phyloP scores from a whole-genome alignment of 2,888 invertebrate genomes.

The Metallyticus violacea region DNA sequence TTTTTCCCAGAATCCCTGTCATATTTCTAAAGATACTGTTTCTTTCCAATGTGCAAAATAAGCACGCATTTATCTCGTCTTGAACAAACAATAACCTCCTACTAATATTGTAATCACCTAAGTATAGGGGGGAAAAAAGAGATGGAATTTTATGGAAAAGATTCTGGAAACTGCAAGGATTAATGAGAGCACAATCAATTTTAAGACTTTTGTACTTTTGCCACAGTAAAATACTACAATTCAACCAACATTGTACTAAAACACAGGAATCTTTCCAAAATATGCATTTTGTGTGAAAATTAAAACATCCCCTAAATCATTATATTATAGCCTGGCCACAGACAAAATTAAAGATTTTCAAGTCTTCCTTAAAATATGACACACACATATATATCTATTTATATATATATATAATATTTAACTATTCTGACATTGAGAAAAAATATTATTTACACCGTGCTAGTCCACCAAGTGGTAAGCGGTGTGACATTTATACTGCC shows the following conservation, averaged over 20 bases:
- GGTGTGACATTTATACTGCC: neutral
- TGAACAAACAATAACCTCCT: neutral
- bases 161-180: neutral
- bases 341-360: neutral
- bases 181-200: neutral
- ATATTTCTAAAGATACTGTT: too few species aligned
- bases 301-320: neutral
- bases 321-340: neutral
- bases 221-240: neutral
- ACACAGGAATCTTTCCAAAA: neutral
- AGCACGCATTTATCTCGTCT: neutral
- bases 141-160: too few species aligned
- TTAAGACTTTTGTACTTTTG: neutral
- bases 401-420: neutral
- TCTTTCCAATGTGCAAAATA: neutral
- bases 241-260: neutral
- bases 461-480: neutral
- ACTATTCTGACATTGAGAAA: neutral
- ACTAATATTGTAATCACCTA: neutral
- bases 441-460: neutral
- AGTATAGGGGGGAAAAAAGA: neutral
- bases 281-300: neutral
- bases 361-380: neutral
- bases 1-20: too few species aligned
- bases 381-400: neutral